These are phyloP conservation scores for Potorous gilbertii DNA, from an alignment of 2,797 vertebrate genomes.

Conservation along the genomic window DNA sequence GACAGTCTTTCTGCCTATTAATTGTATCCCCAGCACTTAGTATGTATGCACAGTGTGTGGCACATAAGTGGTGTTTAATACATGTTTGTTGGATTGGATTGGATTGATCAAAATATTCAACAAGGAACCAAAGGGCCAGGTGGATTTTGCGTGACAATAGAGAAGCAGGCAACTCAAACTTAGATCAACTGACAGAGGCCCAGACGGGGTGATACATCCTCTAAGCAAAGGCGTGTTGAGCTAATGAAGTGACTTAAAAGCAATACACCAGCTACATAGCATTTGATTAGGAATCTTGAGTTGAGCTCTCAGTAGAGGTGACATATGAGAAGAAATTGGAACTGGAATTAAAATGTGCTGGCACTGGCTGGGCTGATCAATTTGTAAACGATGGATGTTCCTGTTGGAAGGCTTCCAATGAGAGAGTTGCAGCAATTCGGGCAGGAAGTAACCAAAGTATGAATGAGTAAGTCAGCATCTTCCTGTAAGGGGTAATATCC, in stretches of 20 bases:
- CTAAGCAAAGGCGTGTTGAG: neutral
- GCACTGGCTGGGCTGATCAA: conserved; percentile 44
- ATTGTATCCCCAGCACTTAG: neutral
- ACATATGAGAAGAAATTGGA: conserved; percentile 42
- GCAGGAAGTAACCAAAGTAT: conserved; percentile 61
- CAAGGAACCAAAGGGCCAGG: neutral
- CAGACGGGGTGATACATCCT: neutral
- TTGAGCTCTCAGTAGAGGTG: neutral
- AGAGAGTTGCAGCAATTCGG: conserved; percentile 10
- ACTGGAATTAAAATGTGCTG: conserved; percentile 48
- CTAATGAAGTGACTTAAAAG: conserved; percentile 16
- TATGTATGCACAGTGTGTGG: no score
- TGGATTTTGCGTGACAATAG: conserved; percentile 25
- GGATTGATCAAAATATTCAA: neutral
- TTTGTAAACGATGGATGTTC: conserved; percentile 62
- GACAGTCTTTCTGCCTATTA: neutral
- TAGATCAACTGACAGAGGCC: neutral
- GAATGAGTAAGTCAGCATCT: conserved; percentile 61
- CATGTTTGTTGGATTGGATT: neutral
- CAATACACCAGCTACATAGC: neutral
- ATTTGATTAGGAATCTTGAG: conserved; percentile 36
- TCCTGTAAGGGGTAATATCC: conserved; percentile 65
- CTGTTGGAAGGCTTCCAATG: conserved; percentile 66
- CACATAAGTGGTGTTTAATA: neutral
- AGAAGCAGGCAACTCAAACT: conserved; percentile 33